These are phyloP conservation scores for Drosophila yooni DNA, from an alignment of 2,888 invertebrate genomes.

Conservation along the genomic window DNA sequence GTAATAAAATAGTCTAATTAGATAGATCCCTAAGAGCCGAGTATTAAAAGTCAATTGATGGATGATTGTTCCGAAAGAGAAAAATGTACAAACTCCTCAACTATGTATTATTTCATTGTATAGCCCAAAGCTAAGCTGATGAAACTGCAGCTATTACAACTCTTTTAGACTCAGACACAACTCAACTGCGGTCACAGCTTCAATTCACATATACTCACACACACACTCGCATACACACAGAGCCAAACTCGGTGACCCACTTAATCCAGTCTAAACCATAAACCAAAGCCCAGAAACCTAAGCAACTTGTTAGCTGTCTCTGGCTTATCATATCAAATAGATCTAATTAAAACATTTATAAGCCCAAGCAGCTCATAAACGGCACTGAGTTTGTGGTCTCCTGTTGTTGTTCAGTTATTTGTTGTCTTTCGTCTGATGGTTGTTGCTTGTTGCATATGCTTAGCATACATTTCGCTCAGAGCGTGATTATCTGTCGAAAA, in stretches of 20 bases:
- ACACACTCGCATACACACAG: constrained; percentile 20
- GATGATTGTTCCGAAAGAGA: constrained; percentile 9
- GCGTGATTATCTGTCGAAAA: constrained; percentile 64
- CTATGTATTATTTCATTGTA: constrained; percentile 3
- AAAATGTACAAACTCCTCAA: not conserved
- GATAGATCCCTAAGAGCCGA: constrained; percentile 28
- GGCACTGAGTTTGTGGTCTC: constrained; percentile 64
- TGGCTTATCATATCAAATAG: constrained; percentile 74
- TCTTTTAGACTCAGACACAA: constrained; percentile 1
- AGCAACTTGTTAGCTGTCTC: constrained; percentile 75
- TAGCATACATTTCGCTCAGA: constrained; percentile 68
- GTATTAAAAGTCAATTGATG: constrained; percentile 46
- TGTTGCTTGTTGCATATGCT: constrained; percentile 66
- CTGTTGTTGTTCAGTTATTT: constrained; percentile 14
- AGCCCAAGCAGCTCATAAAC: constrained; percentile 71
- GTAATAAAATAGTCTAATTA: constrained; percentile 62
- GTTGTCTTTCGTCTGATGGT: constrained; percentile 15
- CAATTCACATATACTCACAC: not conserved
- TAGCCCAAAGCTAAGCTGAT: not conserved
- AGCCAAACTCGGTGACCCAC: constrained; percentile 64
- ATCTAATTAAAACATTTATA: constrained; percentile 79
- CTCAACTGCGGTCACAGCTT: constrained; percentile 30
- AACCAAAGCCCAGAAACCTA: constrained; percentile 60
- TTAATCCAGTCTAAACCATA: constrained; percentile 54
- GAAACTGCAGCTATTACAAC: constrained; percentile 25